Evolutionary conservation across 2,888 invertebrate species (phyloP).

Genomic region (Synanthedon formicaeformis): DNA sequence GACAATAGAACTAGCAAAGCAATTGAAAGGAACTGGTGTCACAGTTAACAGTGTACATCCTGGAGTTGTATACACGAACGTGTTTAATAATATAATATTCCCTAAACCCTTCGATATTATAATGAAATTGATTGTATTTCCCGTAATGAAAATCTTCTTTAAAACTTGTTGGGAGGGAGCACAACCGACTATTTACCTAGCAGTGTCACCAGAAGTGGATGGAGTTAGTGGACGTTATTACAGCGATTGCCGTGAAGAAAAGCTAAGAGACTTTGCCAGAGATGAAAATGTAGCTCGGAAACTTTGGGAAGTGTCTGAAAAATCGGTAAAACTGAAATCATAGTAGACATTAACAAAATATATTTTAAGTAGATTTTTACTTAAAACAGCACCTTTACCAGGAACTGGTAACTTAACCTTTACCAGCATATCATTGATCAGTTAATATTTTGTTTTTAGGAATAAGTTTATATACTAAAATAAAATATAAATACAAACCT

Average conservation of each 20-base stretch:
- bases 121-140: background rate
- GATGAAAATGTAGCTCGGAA: slow-evolving; percentile 38
- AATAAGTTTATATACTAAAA: no score
- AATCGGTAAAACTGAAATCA: slow-evolving; percentile 32
- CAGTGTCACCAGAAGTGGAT: slow-evolving; percentile 43
- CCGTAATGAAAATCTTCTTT: slow-evolving; percentile 1
- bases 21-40: slow-evolving; percentile 46
- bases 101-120: background rate
- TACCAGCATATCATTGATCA: no score
- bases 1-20: slow-evolving; percentile 20
- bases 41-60: slow-evolving; percentile 83
- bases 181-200: slow-evolving; percentile 53
- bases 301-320: slow-evolving; percentile 67
- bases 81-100: slow-evolving; percentile 44
- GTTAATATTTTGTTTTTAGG: no score
- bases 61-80: slow-evolving; percentile 79
- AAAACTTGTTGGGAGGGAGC: slow-evolving; percentile 9
- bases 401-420: no score
- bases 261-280: slow-evolving; percentile 39
- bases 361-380: no score
- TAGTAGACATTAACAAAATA: background rate
- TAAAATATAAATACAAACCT: no score
- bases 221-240: slow-evolving; percentile 68
- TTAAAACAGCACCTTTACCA: no score
- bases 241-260: slow-evolving; percentile 49